phyloP scores from a whole-genome alignment of 2,888 invertebrate genomes.

The Diogma glabrata region DNA sequence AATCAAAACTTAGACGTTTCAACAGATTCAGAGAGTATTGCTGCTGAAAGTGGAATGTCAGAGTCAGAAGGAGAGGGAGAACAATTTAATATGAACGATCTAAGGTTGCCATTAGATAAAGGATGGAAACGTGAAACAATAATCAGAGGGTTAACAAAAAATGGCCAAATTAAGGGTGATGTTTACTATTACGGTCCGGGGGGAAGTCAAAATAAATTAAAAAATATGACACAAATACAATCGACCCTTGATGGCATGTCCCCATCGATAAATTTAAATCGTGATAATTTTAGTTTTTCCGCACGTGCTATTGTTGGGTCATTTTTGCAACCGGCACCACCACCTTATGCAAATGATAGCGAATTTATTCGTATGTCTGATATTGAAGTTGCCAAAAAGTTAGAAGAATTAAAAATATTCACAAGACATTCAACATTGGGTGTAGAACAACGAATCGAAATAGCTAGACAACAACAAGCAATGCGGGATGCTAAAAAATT shows the following conservation, averaged over 20 bases:
- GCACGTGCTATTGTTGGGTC: conserved; percentile 82
- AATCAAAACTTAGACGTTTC: conserved; percentile 42
- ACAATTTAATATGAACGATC: conserved; percentile 38
- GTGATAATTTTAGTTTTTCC: conserved; percentile 88
- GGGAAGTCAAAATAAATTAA: conserved; percentile 45
- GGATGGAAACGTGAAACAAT: conserved; percentile 92
- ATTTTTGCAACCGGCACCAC: conserved; percentile 68
- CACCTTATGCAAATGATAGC: conserved; percentile 47
- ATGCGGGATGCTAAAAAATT: conserved; percentile 63
- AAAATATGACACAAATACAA: conserved; percentile 52
- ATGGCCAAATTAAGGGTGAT: conserved; percentile 84
- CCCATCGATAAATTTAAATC: conserved; percentile 51
- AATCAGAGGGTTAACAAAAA: conserved; percentile 74
- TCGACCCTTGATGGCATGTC: conserved; percentile 35
- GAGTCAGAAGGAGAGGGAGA: conserved; percentile 45
- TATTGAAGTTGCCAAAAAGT: conserved; percentile 63
- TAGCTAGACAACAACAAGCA: conserved; percentile 59
- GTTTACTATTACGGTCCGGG: conserved; percentile 75
- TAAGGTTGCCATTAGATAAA: conserved; percentile 52
- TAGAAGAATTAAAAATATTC: conserved; percentile 55
- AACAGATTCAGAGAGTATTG: conserved; percentile 47
- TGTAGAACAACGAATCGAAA: conserved; percentile 64
- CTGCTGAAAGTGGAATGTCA: conserved; percentile 44
- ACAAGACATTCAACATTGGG: conserved; percentile 52
- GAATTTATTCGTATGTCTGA: conserved; percentile 70